Percentiles rank a stretch among this genome's conserved stretches.
Conservation (phyloP, 2,113 vertebrate species). For the Ramphastos sulfuratus region DNA sequence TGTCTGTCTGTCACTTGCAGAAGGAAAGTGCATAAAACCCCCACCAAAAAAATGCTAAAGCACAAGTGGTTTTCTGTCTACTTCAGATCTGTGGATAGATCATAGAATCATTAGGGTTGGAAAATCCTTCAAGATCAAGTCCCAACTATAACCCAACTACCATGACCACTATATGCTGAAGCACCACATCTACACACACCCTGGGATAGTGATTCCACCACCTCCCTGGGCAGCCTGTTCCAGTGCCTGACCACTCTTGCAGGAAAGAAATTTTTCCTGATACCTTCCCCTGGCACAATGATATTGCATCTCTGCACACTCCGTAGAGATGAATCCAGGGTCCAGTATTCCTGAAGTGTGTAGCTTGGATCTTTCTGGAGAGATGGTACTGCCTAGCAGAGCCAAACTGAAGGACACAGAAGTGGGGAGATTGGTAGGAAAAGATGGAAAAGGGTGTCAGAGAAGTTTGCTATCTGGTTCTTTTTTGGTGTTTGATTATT, state of each 20-base stretch:
- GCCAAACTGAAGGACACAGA: background rate
- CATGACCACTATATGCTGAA: no score
- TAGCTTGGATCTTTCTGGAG: no score
- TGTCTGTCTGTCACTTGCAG: background rate
- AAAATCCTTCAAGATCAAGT: no score
- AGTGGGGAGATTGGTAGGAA: background rate
- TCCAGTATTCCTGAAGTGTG: background rate
- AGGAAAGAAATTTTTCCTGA: no score
- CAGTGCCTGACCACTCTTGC: no score
- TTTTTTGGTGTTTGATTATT: background rate
- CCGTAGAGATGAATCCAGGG: background rate
- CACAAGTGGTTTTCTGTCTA: background rate
- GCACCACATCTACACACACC: no score
- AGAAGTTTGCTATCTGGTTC: background rate
- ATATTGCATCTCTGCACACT: background rate
- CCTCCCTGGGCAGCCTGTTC: no score
- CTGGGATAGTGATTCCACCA: no score
- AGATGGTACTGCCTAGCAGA: no score
- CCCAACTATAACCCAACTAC: no score
- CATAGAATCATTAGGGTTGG: no score
- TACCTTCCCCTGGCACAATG: no score
- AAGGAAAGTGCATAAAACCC: fast-evolving
- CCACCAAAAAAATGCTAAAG: background rate
- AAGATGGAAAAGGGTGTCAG: background rate
- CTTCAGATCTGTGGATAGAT: background rate